Base-by-base conservation (phyloP, 2,888 invertebrate species). In the Tridacna crocea region DNA sequence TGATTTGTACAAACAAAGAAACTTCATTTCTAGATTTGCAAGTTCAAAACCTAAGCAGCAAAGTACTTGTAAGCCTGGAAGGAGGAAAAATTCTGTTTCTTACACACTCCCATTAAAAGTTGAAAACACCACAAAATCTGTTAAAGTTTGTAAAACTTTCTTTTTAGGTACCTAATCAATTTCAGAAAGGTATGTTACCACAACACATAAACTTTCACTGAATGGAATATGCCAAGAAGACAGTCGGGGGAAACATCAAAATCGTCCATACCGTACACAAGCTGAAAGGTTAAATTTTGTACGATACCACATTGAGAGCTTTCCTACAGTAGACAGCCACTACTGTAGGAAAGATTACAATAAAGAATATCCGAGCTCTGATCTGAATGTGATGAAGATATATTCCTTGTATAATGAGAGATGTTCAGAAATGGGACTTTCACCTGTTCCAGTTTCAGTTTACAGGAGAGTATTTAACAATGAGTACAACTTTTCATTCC, bases 401-500 rank as follows among this genome's bases (percentile, higher is more conserved):
- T 84, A 83, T 61, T 13, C 60, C 1, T 48, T 88, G 0, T 86
- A 88, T 46, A 51, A 66, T 63, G 83, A 83, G n/a, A 47, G 77
- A 60, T 84, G 86, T 72, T 12, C 22, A 22, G 26, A 70, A 74
- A 24, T 72, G 13, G 48, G 72, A 4, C 26, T 65, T 17, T 27
- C 60, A 61, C 75, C 76, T 47, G 70, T 84, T 47, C 47, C 72
- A 46, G 27, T 78, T 46, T 68, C 36, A 73, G 3, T 83, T 65
- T 82, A 82, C 60, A 74, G 81, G 55, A 48, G 73, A n/a, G 78
- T 88, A 22, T 88, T 87, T 66, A 61, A 65, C n/a, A n/a, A n/a
- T n/a, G 27, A 47, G 51, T 87, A 78, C 60, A 88, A 87, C 48
- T 46, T 82, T 47, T 80, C 75, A 17, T 88, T 88, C 46, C 82